phyloP scores from a whole-genome alignment of 2,888 invertebrate species.

The Eupithecia inturbata region DNA sequence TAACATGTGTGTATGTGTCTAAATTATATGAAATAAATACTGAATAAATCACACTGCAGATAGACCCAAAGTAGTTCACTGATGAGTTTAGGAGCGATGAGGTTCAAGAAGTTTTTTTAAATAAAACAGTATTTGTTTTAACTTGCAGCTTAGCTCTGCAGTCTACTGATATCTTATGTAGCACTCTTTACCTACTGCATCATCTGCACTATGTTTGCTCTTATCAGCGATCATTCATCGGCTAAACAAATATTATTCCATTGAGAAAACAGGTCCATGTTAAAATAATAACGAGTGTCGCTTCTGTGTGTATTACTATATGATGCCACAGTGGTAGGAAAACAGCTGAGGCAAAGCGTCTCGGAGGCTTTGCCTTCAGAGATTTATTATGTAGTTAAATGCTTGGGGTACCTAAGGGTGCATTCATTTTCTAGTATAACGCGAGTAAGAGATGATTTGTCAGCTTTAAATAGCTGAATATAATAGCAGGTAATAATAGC shows the following conservation, averaged over 20 bases:
- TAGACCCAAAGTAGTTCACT: too few species aligned
- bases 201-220: conserved; percentile 25
- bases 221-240: conserved; percentile 35
- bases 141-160: background rate
- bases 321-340: conserved; percentile 49
- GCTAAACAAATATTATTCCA: conserved; percentile 63
- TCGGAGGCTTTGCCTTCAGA: too few species aligned
- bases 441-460: too few species aligned
- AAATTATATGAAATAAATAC: too few species aligned
- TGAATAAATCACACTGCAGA: too few species aligned
- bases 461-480: too few species aligned
- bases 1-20: too few species aligned
- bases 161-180: background rate
- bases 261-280: conserved; percentile 58
- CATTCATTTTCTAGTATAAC: background rate
- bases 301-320: conserved; percentile 56
- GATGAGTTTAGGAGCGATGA: background rate
- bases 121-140: background rate
- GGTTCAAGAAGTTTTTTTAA: too few species aligned
- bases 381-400: too few species aligned
- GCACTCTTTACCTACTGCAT: conserved; percentile 18
- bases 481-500: too few species aligned
- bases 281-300: conserved; percentile 60
- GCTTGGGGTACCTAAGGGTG: too few species aligned
- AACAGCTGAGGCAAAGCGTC: background rate